These are phyloP conservation scores for Helostoma temminkii DNA, from an alignment of 2,797 vertebrate species.

Conservation along the genomic window DNA sequence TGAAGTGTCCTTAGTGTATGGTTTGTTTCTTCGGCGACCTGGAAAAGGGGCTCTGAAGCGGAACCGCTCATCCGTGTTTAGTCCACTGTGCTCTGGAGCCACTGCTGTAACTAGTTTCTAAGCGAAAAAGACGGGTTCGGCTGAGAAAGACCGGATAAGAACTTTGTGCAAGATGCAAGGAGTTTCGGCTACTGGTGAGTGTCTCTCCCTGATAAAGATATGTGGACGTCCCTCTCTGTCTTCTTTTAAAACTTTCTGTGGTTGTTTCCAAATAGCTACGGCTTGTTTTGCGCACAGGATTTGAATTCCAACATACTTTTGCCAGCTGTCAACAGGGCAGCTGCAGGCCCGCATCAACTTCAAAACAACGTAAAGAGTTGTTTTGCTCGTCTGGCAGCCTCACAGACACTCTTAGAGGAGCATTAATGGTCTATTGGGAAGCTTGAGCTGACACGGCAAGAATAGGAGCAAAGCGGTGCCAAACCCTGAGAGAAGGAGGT, in stretches of 20 bases:
- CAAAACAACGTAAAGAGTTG: conserved; percentile 30
- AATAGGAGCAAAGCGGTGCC: conserved; percentile 57
- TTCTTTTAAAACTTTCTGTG: conserved; percentile 4
- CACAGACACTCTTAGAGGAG: conserved; percentile 9
- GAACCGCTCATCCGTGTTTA: conserved; percentile 60
- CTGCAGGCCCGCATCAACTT: conserved; percentile 61
- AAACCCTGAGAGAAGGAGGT: conserved; percentile 43
- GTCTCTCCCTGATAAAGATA: neutral
- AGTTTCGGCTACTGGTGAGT: conserved; percentile 80
- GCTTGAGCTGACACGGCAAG: conserved; percentile 57
- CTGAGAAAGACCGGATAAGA: conserved; percentile 47
- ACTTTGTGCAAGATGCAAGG: conserved; percentile 80
- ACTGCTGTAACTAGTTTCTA: conserved; percentile 53
- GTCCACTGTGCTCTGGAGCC: conserved; percentile 46
- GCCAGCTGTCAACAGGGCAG: conserved; percentile 80
- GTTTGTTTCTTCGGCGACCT: conserved; percentile 15
- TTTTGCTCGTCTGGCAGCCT: conserved; percentile 21
- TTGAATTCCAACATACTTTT: conserved; percentile 68
- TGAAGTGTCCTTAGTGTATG: conserved; percentile 49
- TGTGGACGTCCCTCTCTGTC: neutral
- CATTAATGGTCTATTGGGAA: conserved; percentile 9
- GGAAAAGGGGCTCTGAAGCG: conserved; percentile 51
- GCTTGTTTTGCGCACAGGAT: conserved; percentile 60
- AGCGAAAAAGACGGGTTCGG: conserved; percentile 47
- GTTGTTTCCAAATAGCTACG: conserved; percentile 48